phyloP scores from a whole-genome alignment of 2,888 invertebrate species.

The Fragum whitleyi region DNA sequence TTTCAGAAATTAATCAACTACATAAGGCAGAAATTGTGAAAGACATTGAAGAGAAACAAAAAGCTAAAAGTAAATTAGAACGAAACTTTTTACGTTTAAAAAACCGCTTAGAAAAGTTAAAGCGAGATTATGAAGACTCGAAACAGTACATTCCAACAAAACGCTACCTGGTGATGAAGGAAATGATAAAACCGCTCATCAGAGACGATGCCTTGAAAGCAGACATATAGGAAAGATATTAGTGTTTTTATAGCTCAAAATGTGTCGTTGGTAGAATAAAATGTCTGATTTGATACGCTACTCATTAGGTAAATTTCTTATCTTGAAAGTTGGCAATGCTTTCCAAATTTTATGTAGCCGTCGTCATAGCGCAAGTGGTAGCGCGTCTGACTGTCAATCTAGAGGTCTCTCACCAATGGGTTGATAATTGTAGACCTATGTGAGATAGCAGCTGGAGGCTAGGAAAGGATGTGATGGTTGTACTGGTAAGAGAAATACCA shows the following conservation, averaged over 20 bases:
- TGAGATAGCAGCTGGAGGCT: too few relatives aligned
- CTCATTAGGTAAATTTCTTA: background rate
- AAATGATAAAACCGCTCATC: slow-evolving; percentile 93
- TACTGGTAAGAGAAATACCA: too few relatives aligned
- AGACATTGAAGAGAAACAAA: slow-evolving; percentile 62
- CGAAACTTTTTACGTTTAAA: slow-evolving; percentile 56
- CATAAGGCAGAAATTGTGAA: slow-evolving; percentile 63
- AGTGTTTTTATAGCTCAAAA: background rate
- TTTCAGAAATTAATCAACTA: slow-evolving; percentile 27
- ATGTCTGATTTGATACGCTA: background rate
- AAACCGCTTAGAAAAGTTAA: slow-evolving; percentile 75
- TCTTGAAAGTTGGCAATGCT: too few relatives aligned
- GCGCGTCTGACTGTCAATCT: too few relatives aligned
- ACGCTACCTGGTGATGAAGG: slow-evolving; percentile 97
- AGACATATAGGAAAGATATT: slow-evolving; percentile 17
- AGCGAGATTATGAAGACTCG: slow-evolving; percentile 94
- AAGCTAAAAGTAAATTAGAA: slow-evolving; percentile 56
- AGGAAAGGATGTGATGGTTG: too few relatives aligned
- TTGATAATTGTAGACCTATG: too few relatives aligned
- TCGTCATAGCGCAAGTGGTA: too few relatives aligned
- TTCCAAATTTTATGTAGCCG: too few relatives aligned
- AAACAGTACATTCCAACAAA: slow-evolving; percentile 97
- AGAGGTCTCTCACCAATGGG: too few relatives aligned
- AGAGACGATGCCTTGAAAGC: slow-evolving; percentile 55
- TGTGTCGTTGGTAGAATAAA: too few relatives aligned